Evolutionary conservation across 2,888 invertebrate genomes (phyloP), one percentile per base, ranked within the genome.

Genomic region (Tuta absoluta): DNA sequence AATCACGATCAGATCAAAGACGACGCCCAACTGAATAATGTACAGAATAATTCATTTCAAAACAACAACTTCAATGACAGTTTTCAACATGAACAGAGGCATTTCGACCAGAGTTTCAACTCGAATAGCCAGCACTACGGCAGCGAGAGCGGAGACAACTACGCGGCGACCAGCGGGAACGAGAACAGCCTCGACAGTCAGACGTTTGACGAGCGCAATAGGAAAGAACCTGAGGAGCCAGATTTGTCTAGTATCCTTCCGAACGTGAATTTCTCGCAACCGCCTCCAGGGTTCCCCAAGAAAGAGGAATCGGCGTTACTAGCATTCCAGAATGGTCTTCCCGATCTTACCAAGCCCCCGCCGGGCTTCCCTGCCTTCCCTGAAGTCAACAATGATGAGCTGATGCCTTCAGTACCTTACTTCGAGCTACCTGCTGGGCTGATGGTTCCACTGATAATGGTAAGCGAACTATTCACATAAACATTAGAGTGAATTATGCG

Each of bases 391-490:
- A 89, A 83, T 76, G 96, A 96, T 74, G 96, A 97, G 68, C 89
- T 97, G 70, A 94, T 97, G 89, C 98, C 98, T 28, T 95, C 96
- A 28, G 96, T 97, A 74, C 98, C 99, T 61, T 99, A 99, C 85
- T 99, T 96, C 84, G 99, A 99, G 82, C 92, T 99, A 69, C 99
- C 99, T 1, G 99, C 99, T 64, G 99, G 99, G 56, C 93, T 99
- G 21, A 99, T 99, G 96, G 98, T 98, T 65, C 98, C 99, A n/a
- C 93, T 99, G 14, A 96, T 99, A 67, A 96, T 96, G 93, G 95
- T 96, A 87, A 84, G 87, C 24, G 17, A 24, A 56, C 5, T 28
- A 33, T 17, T 28, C 7, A 56, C 56, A n/a, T 17, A 24, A 17
- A 77, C 63, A 51, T 59, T 21, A 28, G 4, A 21, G 3, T 7